These are phyloP conservation scores for Hyperoplus immaculatus DNA, from an alignment of 2,797 vertebrate genomes.

Conservation along the genomic window DNA sequence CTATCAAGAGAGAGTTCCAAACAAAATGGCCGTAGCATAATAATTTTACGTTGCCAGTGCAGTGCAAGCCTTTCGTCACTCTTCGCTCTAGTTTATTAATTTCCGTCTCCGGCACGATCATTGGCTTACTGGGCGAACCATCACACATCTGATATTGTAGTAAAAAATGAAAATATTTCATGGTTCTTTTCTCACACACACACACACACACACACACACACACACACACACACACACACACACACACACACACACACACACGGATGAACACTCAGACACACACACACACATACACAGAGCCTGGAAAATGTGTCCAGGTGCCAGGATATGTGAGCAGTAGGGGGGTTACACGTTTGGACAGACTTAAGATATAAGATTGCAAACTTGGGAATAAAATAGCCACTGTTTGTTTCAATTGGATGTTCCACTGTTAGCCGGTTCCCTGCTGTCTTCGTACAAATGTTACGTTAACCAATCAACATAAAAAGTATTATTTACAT, in stretches of 20 bases:
- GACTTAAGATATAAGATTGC: conserved; percentile 30
- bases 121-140: conserved; percentile 58
- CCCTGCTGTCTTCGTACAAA: neutral
- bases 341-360: conserved; percentile 38
- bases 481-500: too few relatives aligned
- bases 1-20: conserved; percentile 26
- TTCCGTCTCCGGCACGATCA: conserved; percentile 39
- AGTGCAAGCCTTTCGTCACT: conserved; percentile 60
- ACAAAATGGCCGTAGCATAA: conserved; percentile 27
- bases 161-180: conserved; percentile 42
- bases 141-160: conserved; percentile 60
- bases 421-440: conserved; percentile 1
- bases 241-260: too few relatives aligned
- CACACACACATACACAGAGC: too few relatives aligned
- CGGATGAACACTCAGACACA: too few relatives aligned
- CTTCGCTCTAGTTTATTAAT: conserved; percentile 49
- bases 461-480: too few relatives aligned
- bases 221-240: too few relatives aligned
- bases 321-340: conserved; percentile 51
- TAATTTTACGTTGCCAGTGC: conserved; percentile 52
- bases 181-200: neutral
- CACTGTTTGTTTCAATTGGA: conserved; percentile 21
- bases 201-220: too few relatives aligned
- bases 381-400: conserved; percentile 16
- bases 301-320: conserved; percentile 67